These are phyloP conservation scores for Caenorhabditis sp. DNA, from an alignment of 2,888 invertebrate genomes.

Conservation along the genomic window DNA sequence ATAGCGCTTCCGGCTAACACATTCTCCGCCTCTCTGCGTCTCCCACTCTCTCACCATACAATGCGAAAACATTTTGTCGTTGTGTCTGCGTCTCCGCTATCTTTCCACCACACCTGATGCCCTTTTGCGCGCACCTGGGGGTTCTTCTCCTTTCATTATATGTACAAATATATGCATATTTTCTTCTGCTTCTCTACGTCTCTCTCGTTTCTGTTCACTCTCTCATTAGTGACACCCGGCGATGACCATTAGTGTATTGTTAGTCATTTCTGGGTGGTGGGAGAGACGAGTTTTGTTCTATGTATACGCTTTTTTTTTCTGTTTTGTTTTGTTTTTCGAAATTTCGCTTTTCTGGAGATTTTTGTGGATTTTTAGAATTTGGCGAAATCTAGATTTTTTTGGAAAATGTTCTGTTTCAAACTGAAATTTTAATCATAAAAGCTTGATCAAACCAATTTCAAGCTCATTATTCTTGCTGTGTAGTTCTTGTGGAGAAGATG, in stretches of 20 bases:
- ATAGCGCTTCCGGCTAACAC: too few species aligned
- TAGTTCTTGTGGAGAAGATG: too few species aligned
- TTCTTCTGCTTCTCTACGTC: constrained; percentile 5
- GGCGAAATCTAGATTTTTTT: too few species aligned
- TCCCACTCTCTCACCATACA: background rate
- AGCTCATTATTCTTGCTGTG: too few species aligned
- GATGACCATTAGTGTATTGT: background rate
- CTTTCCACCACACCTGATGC: constrained; percentile 8
- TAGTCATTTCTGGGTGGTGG: background rate
- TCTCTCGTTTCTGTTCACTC: constrained; percentile 13
- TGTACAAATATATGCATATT: constrained; percentile 17
- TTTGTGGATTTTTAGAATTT: too few species aligned
- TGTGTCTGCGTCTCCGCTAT: constrained; percentile 7
- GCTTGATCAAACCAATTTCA: too few species aligned
- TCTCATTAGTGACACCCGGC: constrained; percentile 6
- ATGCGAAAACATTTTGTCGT: background rate
- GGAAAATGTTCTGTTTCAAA: too few species aligned
- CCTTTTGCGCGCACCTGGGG: constrained; percentile 12
- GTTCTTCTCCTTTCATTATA: constrained; percentile 18
- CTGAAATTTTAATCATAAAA: too few species aligned
- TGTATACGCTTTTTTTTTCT: too few species aligned
- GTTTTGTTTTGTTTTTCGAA: too few species aligned
- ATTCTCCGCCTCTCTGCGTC: background rate
- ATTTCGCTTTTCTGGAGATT: too few species aligned
- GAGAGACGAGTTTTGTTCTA: too few species aligned